These are phyloP conservation scores for Chaitophorus viminalis DNA, from an alignment of 2,888 invertebrate genomes.

Conservation along the genomic window DNA sequence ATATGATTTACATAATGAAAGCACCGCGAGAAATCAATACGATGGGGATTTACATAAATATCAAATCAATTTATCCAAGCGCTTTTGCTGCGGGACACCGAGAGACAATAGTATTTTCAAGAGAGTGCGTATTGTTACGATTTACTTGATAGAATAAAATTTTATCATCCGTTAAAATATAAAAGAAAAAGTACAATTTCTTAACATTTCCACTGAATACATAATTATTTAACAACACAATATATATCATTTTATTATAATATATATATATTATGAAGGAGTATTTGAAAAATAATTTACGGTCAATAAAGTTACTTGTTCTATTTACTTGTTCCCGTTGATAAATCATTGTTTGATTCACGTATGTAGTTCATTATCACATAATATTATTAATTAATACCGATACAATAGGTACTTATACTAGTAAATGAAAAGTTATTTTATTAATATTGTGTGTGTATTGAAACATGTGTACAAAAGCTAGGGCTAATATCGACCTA, in stretches of 20 bases:
- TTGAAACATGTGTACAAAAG: no score
- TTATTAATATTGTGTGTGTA: no score
- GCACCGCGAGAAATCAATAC: conserved; percentile 1
- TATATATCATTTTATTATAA: not conserved
- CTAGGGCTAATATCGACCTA: not conserved
- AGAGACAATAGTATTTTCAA: not conserved
- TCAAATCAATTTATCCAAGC: not conserved
- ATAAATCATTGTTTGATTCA: no score
- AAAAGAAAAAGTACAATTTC: not conserved
- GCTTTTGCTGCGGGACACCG: not conserved
- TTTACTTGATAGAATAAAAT: not conserved
- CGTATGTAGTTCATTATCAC: no score
- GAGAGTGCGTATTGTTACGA: no score
- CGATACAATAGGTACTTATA: no score
- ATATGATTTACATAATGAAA: conserved; percentile 3
- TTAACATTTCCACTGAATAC: not conserved
- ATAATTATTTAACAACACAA: no score
- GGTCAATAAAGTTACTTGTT: no score
- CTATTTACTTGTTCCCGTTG: no score
- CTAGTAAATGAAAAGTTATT: no score
- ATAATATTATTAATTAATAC: no score
- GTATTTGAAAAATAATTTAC: not conserved
- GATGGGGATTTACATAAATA: conserved; percentile 14
- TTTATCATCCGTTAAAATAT: not conserved
- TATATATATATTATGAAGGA: not conserved